Base-by-base conservation (phyloP, 2,797 vertebrate genomes). In the Dallia pectoralis region DNA sequence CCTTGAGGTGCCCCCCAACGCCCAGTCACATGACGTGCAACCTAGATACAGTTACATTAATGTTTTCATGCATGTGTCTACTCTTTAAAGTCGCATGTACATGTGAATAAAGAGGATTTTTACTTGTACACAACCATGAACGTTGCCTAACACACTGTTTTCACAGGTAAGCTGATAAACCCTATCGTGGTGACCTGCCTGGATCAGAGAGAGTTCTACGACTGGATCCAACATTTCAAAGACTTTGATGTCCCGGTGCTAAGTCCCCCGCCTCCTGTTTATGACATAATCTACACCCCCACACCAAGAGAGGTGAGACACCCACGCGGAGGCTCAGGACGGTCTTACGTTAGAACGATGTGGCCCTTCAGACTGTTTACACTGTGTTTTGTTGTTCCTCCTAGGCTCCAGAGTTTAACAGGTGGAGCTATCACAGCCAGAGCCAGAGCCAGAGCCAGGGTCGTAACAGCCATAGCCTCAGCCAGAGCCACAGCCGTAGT, bases 211-310 rank as follows among this genome's bases (percentile, higher is more conserved):
- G 89, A 92, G 83, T 94, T 93, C 84, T 92, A 88, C 36, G 88
- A 94, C 78, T 95, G 94, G 94, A 93, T 95, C 80, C 87, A 92
- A 77, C 87, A 93, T 79, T 92, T 94, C 71, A 93, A 93, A 88
- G 84, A 82, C 33, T 86, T 88, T 85, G 91, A 94, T 30, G 88
- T 94, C 73, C 92, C 94, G 0, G 91, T 94, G 75, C 76, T 93
- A 64, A 91, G 79, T 72, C 94, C 94, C 18, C 93, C 93, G 4
- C 91, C 93, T 36, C 93, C 93, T 0, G 93, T 95, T 44, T 95
- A 94, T 89, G 94, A 95, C 88, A 94, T 94, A 81, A 95, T 95
- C 88, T 94, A 95, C 88, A 95, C 94, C 9, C 93, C 94, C 0
- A 94, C 92, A 7, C 83, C 88, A 70, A 92, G 67, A 83, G 88